phyloP scores from a whole-genome alignment of 2,888 invertebrate genomes.

The Selenia dentaria region DNA sequence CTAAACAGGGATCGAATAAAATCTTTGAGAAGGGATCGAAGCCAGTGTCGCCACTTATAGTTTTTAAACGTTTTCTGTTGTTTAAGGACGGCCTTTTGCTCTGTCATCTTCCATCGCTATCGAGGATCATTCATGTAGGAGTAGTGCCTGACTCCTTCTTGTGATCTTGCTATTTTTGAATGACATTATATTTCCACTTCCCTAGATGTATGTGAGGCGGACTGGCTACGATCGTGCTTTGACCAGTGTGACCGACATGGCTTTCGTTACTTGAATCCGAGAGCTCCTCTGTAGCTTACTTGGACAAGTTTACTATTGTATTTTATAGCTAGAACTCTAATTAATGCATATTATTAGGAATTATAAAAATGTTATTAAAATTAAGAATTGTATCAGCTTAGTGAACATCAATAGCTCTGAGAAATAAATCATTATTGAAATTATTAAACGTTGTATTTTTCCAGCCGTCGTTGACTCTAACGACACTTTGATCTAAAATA shows the following conservation, averaged over 20 bases:
- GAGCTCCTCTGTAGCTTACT: slow-evolving; percentile 60
- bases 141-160: slow-evolving; percentile 25
- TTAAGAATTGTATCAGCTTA: slow-evolving; percentile 84
- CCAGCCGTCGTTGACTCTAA: slow-evolving; percentile 25
- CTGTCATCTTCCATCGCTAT: slow-evolving; percentile 18
- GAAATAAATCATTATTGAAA: slow-evolving; percentile 83
- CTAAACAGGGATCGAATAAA: slow-evolving; percentile 69
- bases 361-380: slow-evolving; percentile 78
- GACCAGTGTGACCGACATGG: slow-evolving; percentile 38
- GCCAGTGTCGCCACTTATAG: slow-evolving; percentile 42
- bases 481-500: slow-evolving; percentile 11
- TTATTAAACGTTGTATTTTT: slow-evolving; percentile 80
- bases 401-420: slow-evolving; percentile 84
- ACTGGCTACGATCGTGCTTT: slow-evolving; percentile 34
- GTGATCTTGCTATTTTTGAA: slow-evolving; percentile 23
- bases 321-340: slow-evolving; percentile 84
- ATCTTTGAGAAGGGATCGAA: slow-evolving; percentile 47
- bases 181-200: slow-evolving; percentile 29
- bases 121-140: slow-evolving; percentile 1
- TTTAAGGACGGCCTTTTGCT: slow-evolving; percentile 25
- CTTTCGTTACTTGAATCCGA: slow-evolving; percentile 48
- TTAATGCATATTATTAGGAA: slow-evolving; percentile 84
- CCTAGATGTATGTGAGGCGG: slow-evolving; percentile 23
- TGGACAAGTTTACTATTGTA: slow-evolving; percentile 75
- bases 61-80: slow-evolving; percentile 31